Evolutionary conservation across 2,888 invertebrate species (phyloP), one percentile per base, ranked within the genome.

Genomic region (Deladenus siricidicola): DNA sequence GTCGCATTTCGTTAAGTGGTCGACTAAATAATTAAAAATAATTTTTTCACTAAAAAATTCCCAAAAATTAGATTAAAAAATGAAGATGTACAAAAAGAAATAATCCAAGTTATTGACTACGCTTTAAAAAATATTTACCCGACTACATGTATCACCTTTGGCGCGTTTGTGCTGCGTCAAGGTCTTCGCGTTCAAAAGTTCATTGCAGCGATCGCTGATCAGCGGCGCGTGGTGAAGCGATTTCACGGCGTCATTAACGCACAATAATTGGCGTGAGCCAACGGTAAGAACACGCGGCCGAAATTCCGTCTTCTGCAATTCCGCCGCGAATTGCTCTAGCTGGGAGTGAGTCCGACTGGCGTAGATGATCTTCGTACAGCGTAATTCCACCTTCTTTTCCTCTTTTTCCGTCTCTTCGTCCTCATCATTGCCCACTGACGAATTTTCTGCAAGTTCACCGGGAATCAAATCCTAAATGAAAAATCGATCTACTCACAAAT

Each of bases 281-380:
- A 75, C 59, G 14, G 72, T 69, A n/a, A 73, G 72, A 26, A 72
- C 65, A 4, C 76, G 63, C 3, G 74, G 74, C 26, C 50, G 61
- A 44, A 76, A 76, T 0, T 85, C 84, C 58, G 90, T 92, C 75
- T 87, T 87, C 70, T 87, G 86, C 44, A 67, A 23, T 29, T 98
- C 98, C 48, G 86, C 85, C n/a, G 93, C 86, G 81, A 98, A 89
- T 80, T 98, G 98, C 0, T 89, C 85, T 44, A 98, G 81, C 79
- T 98, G 61, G 1, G 96, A 93, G 81, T 98, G 96, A 4, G 98
- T 98, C 73, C 98, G 85, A 66, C 92, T 93, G 79, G 91, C 90
- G 80, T 90, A 94, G 78, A 87, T 90, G 65, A 98, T 88, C 87
- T 83, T 75, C 24, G 34, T 49, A 34, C 61, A 61, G 1, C 29